Evolutionary conservation across 53 echinoderm and acorn worm genomes (phyloP).

Genomic region (Crossaster papposus): DNA sequence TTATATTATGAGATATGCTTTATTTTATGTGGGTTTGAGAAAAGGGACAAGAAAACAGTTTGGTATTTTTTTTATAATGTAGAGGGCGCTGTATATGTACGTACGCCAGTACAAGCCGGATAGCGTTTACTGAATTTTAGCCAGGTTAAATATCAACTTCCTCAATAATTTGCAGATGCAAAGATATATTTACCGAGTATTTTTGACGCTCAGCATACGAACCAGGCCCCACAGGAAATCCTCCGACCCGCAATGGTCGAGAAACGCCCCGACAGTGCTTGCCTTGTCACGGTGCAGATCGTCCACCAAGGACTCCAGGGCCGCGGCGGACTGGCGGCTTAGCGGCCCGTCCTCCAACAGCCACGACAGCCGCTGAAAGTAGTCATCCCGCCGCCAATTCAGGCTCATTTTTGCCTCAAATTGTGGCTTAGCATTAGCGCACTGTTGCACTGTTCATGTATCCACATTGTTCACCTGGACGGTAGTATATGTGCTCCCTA

Average conservation of each 20-base stretch:
- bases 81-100: too few relatives aligned
- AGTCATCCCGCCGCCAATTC: conserved; percentile 88
- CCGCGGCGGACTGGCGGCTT: conserved; percentile 68
- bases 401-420: conserved; percentile 73
- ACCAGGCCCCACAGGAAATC: conserved; percentile 94
- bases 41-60: too few relatives aligned
- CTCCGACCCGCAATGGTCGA: conserved; percentile 87
- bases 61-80: too few relatives aligned
- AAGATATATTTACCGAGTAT: conserved; percentile 70
- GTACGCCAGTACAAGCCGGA: too few relatives aligned
- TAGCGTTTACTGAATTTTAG: too few relatives aligned
- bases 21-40: too few relatives aligned
- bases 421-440: conserved; percentile 17
- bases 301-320: conserved; percentile 91
- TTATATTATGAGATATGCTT: too few relatives aligned
- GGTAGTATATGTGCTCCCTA: neutral
- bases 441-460: neutral
- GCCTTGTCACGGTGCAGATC: conserved; percentile 92
- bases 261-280: conserved; percentile 84
- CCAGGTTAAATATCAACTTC: too few relatives aligned
- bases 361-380: conserved; percentile 82
- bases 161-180: neutral
- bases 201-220: conserved; percentile 78
- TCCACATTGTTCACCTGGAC: neutral
- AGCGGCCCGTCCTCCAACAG: conserved; percentile 70